A percentile compares a stretch with the other conserved stretches of the same genome.
These are phyloP conservation scores for Acipenser oxyrinchus DNA, from an alignment of 2,797 vertebrate species.

Conservation along the genomic window DNA sequence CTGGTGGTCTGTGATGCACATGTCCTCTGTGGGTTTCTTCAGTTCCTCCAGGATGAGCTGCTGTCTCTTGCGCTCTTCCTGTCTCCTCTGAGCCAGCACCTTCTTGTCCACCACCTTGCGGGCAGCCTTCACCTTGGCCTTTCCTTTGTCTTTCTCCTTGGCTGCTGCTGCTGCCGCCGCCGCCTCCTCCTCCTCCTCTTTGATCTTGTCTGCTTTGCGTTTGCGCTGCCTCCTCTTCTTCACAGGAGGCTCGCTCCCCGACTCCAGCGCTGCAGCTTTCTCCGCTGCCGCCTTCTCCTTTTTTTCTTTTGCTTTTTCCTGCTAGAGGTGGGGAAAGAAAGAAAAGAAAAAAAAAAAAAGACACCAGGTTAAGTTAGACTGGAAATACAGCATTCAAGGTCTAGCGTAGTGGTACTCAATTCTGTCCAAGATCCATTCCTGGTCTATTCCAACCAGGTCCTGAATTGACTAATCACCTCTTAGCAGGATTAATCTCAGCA, in stretches of 20 bases:
- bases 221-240: conserved; percentile 54
- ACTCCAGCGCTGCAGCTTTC: conserved; percentile 20
- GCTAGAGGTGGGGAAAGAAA: conserved; percentile 28
- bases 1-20: conserved; percentile 90
- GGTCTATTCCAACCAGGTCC: too few species aligned
- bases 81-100: conserved; percentile 67
- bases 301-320: conserved; percentile 42
- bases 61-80: conserved; percentile 82
- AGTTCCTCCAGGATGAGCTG: conserved; percentile 86
- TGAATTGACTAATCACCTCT: too few species aligned
- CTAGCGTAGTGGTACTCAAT: too few species aligned
- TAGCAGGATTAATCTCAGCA: too few species aligned
- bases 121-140: conserved; percentile 67
- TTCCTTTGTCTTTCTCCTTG: conserved; percentile 26
- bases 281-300: conserved; percentile 32
- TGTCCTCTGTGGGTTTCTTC: conserved; percentile 91
- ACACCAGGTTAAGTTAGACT: not conserved
- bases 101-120: conserved; percentile 70
- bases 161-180: conserved; percentile 20
- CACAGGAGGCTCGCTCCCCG: conserved; percentile 21
- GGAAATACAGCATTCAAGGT: not conserved
- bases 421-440: too few species aligned
- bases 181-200: conserved; percentile 43
- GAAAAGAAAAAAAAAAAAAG: not conserved
- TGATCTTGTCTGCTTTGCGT: conserved; percentile 38